Evolutionary conservation across 2,113 vertebrate species (phyloP).

Genomic region (Paracanthobrama guichenoti): DNA sequence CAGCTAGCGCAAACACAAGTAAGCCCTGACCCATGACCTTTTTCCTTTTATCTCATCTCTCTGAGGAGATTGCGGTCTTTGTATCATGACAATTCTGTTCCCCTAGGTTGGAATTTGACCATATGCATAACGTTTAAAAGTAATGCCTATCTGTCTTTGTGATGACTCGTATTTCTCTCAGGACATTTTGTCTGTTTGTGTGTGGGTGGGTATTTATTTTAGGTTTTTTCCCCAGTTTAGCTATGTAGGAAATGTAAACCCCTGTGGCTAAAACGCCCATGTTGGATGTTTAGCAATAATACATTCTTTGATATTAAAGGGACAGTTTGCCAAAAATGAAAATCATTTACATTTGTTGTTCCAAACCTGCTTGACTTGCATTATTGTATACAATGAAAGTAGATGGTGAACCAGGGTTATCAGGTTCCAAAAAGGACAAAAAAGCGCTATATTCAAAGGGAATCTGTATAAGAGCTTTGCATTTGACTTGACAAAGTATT

Average conservation of each 20-base stretch:
- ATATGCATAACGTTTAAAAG: not conserved
- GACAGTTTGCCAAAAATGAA: not conserved
- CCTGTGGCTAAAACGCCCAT: not conserved
- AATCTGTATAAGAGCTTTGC: not conserved
- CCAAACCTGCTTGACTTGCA: not conserved
- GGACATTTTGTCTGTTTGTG: slow-evolving; percentile 9
- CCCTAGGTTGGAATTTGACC: not conserved
- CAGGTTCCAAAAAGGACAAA: not conserved
- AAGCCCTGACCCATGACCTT: not conserved
- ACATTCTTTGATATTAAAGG: not conserved
- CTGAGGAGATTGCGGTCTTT: slow-evolving; percentile 4
- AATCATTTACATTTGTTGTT: not conserved
- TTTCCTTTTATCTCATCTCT: not conserved
- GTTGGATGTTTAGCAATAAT: not conserved
- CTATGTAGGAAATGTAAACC: slow-evolving; percentile 3
- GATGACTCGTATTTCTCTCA: not conserved
- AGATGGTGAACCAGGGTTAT: not conserved
- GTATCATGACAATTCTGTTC: not conserved
- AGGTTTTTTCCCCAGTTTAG: not conserved
- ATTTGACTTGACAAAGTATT: not conserved
- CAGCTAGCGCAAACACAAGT: slow-evolving; percentile 79
- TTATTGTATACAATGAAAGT: not conserved
- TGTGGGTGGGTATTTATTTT: not conserved
- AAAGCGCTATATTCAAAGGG: not conserved
- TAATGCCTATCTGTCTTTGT: not conserved